Conservation (phyloP, 2,113 vertebrate species). For the Dromaius novaehollandiae region DNA sequence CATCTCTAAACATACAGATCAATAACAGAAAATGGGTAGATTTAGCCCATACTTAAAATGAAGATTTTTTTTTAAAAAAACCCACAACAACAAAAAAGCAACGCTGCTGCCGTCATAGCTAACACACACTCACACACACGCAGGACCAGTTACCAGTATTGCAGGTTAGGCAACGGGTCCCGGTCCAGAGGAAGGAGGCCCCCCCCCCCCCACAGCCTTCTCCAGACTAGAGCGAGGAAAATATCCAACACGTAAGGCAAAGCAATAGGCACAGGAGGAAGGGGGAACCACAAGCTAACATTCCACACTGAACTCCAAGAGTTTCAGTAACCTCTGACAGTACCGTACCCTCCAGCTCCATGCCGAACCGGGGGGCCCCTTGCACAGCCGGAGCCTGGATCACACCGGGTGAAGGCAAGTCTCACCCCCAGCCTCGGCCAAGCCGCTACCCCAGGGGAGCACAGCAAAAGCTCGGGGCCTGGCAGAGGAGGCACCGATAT, state of each 20-base stretch:
- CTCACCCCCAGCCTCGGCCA: not conserved
- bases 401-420: not conserved
- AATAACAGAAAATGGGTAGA: fast-evolving
- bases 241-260: fast-evolving
- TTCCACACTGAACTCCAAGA: fast-evolving
- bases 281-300: not conserved
- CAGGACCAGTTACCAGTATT: fast-evolving
- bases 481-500: fast-evolving
- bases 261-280: fast-evolving
- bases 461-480: not conserved
- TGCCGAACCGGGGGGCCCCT: too few species aligned
- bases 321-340: not conserved
- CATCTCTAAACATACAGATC: fast-evolving
- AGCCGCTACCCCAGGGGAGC: not conserved
- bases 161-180: not conserved
- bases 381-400: fast-evolving
- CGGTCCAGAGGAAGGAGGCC: fast-evolving
- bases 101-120: not conserved
- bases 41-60: fast-evolving
- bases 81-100: too few species aligned
- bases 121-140: not conserved
- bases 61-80: fast-evolving
- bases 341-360: not conserved
- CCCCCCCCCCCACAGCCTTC: fast-evolving
- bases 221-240: not conserved